Conservation (phyloP, 2,888 invertebrate genomes). For the Callyntrura sp. region DNA sequence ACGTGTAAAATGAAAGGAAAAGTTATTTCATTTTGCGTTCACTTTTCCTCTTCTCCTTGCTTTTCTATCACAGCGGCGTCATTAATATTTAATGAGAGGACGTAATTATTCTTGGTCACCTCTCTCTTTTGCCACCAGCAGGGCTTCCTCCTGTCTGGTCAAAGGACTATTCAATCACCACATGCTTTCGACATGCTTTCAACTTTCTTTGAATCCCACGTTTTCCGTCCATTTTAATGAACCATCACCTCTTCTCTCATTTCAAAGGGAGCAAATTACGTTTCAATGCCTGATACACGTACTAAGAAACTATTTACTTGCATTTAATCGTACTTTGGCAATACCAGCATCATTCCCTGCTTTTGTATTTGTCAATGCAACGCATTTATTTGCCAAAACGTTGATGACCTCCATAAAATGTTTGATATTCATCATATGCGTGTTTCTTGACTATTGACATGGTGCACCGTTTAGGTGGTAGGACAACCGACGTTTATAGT, state of each 20-base stretch:
- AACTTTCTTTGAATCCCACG: conserved; percentile 6
- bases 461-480: no score
- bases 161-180: neutral
- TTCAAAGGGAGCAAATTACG: neutral
- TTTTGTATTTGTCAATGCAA: conserved; percentile 21
- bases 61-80: neutral
- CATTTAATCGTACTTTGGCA: neutral
- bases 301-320: conserved; percentile 3
- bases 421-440: no score
- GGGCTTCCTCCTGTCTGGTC: neutral
- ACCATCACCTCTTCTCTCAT: conserved; percentile 6
- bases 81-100: neutral
- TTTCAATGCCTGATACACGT: neutral
- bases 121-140: neutral
- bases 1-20: neutral
- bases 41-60: neutral
- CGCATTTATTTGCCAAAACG: no score
- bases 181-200: neutral
- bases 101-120: conserved; percentile 42
- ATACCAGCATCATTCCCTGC: conserved; percentile 52
- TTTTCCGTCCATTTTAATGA: conserved; percentile 16
- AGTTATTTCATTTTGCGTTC: conserved; percentile 25
- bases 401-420: no score
- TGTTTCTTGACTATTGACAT: no score
- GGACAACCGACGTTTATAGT: no score